Percentiles rank a stretch among this genome's conserved stretches.
These are phyloP conservation scores for Verasper variegatus DNA, from an alignment of 2,113 vertebrate genomes.

Conservation along the genomic window DNA sequence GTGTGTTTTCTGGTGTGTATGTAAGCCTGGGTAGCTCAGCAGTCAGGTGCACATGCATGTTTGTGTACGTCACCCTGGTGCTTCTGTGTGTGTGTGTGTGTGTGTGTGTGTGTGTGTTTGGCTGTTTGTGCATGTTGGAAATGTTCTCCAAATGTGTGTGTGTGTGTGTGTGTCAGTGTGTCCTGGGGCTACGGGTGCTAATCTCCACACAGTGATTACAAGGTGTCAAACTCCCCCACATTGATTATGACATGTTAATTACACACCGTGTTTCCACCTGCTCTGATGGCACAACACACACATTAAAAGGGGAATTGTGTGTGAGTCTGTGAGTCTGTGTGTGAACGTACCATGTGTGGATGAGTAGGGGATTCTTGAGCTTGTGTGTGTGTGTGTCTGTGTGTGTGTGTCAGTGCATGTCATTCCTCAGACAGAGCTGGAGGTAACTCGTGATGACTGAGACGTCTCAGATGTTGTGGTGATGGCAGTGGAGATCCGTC, in stretches of 20 bases:
- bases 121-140: background rate
- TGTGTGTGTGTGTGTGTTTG: background rate
- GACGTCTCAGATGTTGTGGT: background rate
- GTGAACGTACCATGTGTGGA: background rate
- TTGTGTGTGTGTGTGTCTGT: conserved; percentile 2
- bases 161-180: conserved; percentile 21
- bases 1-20: conserved; percentile 37
- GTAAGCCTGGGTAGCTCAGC: conserved; percentile 47
- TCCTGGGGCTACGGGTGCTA: conserved; percentile 89
- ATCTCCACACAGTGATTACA: conserved; percentile 95
- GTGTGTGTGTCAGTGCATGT: background rate
- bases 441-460: background rate
- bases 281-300: conserved; percentile 86
- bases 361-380: conserved; percentile 1
- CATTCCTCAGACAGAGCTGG: background rate
- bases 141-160: conserved; percentile 18
- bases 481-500: background rate
- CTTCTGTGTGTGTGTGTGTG: conserved; percentile 5
- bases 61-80: conserved; percentile 10
- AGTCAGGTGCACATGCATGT: conserved; percentile 27
- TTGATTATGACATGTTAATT: conserved; percentile 99
- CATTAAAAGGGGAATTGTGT: conserved; percentile 31
- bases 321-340: background rate
- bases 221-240: conserved; percentile 91
- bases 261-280: conserved; percentile 96